Evolutionary conservation across 2,797 vertebrate species (phyloP), one percentile per base, ranked within the genome.

Genomic region (Zenarchopterus dispar): DNA sequence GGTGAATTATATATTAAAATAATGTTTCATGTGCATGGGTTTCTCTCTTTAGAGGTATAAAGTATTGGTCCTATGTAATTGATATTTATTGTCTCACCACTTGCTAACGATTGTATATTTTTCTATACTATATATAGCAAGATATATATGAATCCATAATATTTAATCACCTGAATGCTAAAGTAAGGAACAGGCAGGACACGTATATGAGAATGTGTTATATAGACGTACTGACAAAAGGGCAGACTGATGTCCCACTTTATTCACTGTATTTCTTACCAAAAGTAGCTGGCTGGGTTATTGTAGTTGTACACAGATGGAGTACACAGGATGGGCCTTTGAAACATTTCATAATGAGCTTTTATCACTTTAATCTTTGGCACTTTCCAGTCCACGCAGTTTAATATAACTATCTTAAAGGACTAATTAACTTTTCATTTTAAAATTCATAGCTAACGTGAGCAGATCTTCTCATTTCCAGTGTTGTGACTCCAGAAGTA

Each of bases 101-200:
- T 88, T 85, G 87, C 89, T 77, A 84, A 89, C 83, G 89, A 93
- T 89, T 92, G 92, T 93, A 91, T 90, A 89, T 93, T 92, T 93
- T 92, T 91, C 80, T 91, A 90, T 77, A 86, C 70, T 75, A 86
- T 87, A 88, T 88, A 91, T 86, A 87, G 71, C 66, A 82, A 84
- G 50, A 85, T 70, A 81, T 88, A 82, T 77, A 80, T 70, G 47
- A 78, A 76, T 81, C 85, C 82, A 85, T 84, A 69, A 80, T 89
- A 88, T 89, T 86, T 89, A 90, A 88, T 88, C 88, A 62, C 78
- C 75, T 84, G 85, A 92, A 90, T 91, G 85, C 89, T 85, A 83
- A 63, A 72, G 55, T 82, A 75, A 75, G 77, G 59, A 79, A 80
- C 71, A 49, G 78, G 58, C 56, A 44, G 50, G 61, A 73, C 57